Conservation (phyloP, 1,140 invertebrate genomes). For the Sycophila sp. region DNA sequence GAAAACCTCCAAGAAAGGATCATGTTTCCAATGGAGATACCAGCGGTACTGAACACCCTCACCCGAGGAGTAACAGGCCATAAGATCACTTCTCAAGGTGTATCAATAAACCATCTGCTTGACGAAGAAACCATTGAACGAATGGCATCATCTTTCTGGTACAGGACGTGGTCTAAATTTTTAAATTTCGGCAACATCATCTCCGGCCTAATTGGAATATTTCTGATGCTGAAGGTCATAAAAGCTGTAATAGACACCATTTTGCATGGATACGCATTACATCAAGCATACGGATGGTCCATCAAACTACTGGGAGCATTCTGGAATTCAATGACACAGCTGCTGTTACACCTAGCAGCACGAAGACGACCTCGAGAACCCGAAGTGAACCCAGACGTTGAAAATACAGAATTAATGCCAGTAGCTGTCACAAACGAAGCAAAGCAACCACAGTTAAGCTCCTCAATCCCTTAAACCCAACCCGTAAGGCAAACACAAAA, state of each 20-base stretch:
- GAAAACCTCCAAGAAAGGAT: neutral
- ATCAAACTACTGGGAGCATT: no score
- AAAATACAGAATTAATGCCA: no score
- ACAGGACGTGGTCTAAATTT: no score
- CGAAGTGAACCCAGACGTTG: no score
- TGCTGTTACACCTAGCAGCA: constrained; percentile 20
- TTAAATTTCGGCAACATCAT: no score
- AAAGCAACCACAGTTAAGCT: no score
- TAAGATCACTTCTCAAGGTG: neutral
- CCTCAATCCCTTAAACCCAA: no score
- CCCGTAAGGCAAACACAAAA: no score
- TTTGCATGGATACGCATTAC: no score
- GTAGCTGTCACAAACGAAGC: no score
- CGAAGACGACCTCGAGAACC: neutral
- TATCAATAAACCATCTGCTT: constrained; percentile 11
- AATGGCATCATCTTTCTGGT: constrained; percentile 18
- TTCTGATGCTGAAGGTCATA: constrained; percentile 3
- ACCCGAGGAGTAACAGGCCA: neutral
- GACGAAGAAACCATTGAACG: constrained; percentile 22
- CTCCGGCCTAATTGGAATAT: constrained; percentile 27
- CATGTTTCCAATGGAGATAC: neutral
- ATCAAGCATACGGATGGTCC: no score
- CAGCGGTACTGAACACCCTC: neutral
- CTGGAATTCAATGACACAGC: no score
- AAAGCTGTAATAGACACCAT: constrained; percentile 26